Evolutionary conservation across 2,113 vertebrate species (phyloP), one percentile per base, ranked within the genome.

Genomic region (Nothoprocta perdicaria): DNA sequence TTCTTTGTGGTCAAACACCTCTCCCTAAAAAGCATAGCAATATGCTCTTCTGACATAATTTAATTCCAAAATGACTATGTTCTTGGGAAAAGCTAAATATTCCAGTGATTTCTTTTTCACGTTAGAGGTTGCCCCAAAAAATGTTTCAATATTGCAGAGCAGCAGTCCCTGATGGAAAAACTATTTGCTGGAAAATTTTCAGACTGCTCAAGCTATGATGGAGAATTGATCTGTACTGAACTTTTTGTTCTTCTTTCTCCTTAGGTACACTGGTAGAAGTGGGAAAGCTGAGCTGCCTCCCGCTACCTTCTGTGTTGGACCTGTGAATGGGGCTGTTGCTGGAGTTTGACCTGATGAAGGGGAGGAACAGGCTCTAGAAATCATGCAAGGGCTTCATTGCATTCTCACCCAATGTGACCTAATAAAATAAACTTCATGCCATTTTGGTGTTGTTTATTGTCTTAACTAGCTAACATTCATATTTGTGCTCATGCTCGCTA

Each of bases 321-420:
- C 6, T 7, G n/a, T 1, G 5, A 82, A 77, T 45, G 16, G 13
- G 89, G 29, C 12, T 0, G 0, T 46, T 82, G 29, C 11, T 80
- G 60, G 27, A 58, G 50, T 77, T 62, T 63, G 45, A 52, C 8
- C 40, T 17, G 24, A n/a, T 4, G 40, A 21, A n/a, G 3, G 33
- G 24, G 23, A 46, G 21, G 2, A 8, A 67, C 75, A 72, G 16
- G 3, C 50, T 89, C 33, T n/a, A 33, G 17, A 9, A 62, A 1
- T 14, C 4, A 0, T 38, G 21, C 10, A 71, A 7, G 4, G 1
- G 1, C 11, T 80, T 35, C 81, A 21, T 21, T 7, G 58, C 0
- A 0, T 23, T 45, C 14, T 53, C 85, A 13, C 9, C 65, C 31
- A 33, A 10, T n/a, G 29, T 4, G 2, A 88, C 11, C 29, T 67